phyloP scores from a whole-genome alignment of 2,888 invertebrate genomes.

The Galerucella pusilla region DNA sequence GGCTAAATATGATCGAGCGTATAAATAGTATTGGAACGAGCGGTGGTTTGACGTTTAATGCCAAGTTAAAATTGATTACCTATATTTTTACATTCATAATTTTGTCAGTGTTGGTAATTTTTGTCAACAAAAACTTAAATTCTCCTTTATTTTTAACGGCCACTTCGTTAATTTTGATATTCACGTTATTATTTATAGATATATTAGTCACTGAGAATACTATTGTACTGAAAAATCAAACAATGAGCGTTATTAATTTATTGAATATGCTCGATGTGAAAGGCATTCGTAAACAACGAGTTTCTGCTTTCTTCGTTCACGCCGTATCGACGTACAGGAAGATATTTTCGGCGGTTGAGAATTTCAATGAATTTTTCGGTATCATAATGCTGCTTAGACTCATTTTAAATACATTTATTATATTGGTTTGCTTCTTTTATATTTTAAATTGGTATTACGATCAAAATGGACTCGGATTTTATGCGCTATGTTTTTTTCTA shows the following conservation, averaged over 20 bases:
- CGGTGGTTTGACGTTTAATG: neutral
- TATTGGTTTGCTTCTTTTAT: neutral
- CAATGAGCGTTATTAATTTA: neutral
- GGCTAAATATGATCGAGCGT: neutral
- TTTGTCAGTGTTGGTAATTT: neutral
- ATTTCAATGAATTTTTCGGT: slow-evolving; percentile 2
- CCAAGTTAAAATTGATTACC: neutral
- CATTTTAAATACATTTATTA: neutral
- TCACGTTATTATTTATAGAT: neutral
- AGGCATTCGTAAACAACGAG: neutral
- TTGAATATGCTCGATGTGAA: neutral
- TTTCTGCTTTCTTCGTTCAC: neutral
- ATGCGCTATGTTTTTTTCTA: neutral
- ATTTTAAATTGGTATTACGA: neutral
- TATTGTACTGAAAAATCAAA: neutral
- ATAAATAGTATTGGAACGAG: neutral
- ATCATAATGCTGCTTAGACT: neutral
- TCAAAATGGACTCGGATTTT: neutral
- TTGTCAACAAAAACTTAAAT: neutral
- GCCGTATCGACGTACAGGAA: neutral
- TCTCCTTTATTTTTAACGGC: neutral
- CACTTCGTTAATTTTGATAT: neutral
- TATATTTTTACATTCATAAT: neutral
- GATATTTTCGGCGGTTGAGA: neutral
- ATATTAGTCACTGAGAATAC: neutral